These are phyloP conservation scores for Podilymbus podiceps DNA, from an alignment of 2,113 vertebrate species.

Conservation along the genomic window DNA sequence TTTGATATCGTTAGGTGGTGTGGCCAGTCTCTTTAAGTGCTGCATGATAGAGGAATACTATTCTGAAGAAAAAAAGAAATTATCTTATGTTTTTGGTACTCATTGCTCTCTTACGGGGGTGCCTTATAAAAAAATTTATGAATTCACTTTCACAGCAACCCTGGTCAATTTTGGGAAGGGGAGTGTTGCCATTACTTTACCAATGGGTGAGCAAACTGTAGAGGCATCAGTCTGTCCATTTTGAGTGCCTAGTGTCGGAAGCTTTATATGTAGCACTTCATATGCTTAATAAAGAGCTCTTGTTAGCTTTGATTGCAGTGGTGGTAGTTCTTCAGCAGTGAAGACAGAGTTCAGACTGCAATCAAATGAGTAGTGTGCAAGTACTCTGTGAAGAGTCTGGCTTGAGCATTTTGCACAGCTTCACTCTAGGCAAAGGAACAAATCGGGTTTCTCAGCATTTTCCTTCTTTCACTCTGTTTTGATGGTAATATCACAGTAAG, in stretches of 20 bases:
- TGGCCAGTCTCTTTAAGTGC: background rate
- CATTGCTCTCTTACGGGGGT: background rate
- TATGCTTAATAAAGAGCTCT: background rate
- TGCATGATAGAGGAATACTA: background rate
- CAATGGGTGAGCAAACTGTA: background rate
- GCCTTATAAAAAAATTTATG: background rate
- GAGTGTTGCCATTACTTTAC: background rate
- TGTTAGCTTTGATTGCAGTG: background rate
- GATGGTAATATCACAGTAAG: background rate
- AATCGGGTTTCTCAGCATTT: background rate
- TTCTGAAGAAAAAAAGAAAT: background rate
- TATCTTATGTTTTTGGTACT: background rate
- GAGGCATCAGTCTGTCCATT: background rate
- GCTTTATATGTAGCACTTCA: background rate
- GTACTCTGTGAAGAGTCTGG: background rate
- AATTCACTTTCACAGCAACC: background rate
- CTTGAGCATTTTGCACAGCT: background rate
- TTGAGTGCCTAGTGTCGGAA: background rate
- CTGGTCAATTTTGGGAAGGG: background rate
- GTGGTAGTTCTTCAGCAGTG: background rate
- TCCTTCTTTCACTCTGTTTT: background rate
- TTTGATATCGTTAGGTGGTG: background rate
- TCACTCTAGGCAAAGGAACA: background rate
- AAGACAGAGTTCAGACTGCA: background rate
- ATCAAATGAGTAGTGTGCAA: background rate